phyloP scores from a whole-genome alignment of 23 tunicate genomes.

The Corella eumyota region DNA sequence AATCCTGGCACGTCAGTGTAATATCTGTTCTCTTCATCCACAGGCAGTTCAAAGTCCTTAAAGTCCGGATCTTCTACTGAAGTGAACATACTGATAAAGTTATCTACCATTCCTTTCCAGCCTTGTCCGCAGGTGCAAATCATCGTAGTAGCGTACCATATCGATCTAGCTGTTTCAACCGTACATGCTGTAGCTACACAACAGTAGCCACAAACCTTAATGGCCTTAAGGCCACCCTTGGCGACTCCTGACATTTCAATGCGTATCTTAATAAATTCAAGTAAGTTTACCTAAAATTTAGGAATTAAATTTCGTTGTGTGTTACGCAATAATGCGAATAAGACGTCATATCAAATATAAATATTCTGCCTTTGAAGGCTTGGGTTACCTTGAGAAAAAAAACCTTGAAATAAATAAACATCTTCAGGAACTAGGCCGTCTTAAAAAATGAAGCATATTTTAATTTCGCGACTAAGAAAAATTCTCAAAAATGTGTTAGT shows the following conservation, averaged over 20 bases:
- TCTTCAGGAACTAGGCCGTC: no score
- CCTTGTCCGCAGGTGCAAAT: constrained; percentile 85
- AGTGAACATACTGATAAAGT: constrained; percentile 18
- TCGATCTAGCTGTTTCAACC: constrained; percentile 21
- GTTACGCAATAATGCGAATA: no score
- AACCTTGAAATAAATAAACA: no score
- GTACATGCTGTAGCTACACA: constrained; percentile 53
- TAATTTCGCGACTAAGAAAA: no score
- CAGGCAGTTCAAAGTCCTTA: constrained; percentile 64
- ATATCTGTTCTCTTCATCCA: constrained; percentile 7
- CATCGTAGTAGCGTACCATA: constrained; percentile 35
- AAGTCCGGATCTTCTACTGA: constrained; percentile 86
- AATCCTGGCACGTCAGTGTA: constrained; percentile 56
- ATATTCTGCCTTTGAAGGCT: no score
- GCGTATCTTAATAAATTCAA: no score
- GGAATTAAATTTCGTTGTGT: no score
- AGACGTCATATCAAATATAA: no score
- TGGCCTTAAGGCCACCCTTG: constrained; percentile 19
- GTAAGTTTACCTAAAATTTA: no score
- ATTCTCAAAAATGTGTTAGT: no score
- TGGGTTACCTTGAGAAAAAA: no score
- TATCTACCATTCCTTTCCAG: constrained; percentile 43
- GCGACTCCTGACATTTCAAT: constrained; percentile 51
- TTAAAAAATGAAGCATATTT: no score
- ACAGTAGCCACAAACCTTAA: constrained; percentile 44